Evolutionary conservation across 2,797 vertebrate species (phyloP), one percentile per base, ranked within the genome.

Genomic region (Catamblyrhynchus diadema): DNA sequence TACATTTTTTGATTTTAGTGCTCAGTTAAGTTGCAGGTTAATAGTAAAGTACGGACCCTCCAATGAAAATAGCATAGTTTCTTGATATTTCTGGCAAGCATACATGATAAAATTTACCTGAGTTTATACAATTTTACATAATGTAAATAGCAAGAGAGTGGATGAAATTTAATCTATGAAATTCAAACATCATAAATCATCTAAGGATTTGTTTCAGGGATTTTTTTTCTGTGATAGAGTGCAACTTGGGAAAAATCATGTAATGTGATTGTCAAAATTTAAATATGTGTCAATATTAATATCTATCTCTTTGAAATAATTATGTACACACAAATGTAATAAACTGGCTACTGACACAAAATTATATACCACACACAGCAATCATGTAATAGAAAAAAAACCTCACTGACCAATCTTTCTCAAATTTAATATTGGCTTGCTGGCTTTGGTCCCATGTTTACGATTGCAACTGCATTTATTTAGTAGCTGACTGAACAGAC

Each of bases 81-180:
- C 57, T 60, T 77, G 56, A 62, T 14, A 15, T 67, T 73, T 80
- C 67, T 90, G 45, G 23, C 10, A 93, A 47, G 30, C 9, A 56
- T 59, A 45, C 22, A 28, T 28, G 23, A 88, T 27, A 71, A 51
- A 89, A 89, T 92, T 90, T 60, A 81, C 3, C 1, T 71, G 51
- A 25, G 10, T 64, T 93, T 65, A 61, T 59, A 23, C 45, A 72
- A 73, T 90, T 85, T 70, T 94, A 61, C 45, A 77, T 91, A 90
- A 96, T 39, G 9, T 44, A 94, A 97, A 96, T 94, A 93, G 18
- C 5, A 33, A 86, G 42, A 81, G n/a, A 71, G 10, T 50, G 32
- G 14, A 2, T 81, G 39, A 95, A 97, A 97, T 97, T 95, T 97
- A 96, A 97, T 95, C n/a, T 94, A 37, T 93, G 67, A 90, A 93